Evolutionary conservation across 2,888 invertebrate genomes (phyloP), one percentile per base, ranked within the genome.

Genomic region (Allygus modestus): DNA sequence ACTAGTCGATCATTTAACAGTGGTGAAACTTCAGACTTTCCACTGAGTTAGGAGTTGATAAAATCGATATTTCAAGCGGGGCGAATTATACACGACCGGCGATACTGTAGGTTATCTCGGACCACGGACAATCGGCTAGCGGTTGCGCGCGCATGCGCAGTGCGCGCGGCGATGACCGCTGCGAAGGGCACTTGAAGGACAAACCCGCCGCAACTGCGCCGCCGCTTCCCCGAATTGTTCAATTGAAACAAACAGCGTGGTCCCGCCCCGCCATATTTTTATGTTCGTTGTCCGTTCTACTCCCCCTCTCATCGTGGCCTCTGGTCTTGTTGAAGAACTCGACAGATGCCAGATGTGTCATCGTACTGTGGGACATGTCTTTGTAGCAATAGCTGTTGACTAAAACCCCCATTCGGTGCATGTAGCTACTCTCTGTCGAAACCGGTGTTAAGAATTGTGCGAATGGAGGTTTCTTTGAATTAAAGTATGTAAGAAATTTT

Each of bases 261-360:
- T 46, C 37, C n/a, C 73, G 73, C 2, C 37, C 73, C 77, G 77
- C 77, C 77, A 77, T 77, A 77, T 77, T 77, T 77, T 77, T 77
- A 77, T 77, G 73, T 43, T 37, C 73, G 15, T 71, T 71, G 71
- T 17, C 71, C 71, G n/a, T 23, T 71, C 15, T 43, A 23, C 77
- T 23, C 77, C 26, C 28, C 1, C 73, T 69, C 23, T 23, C 20
- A 15, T 17, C 12, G 17, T 15, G 46, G 37, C 37, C 37, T 37
- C 4, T 37, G 37, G 11, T 37, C 37, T 37, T 37, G 37, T 37
- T 37, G 11, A 37, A 37, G 37, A 37, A 37, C n/a, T n/a, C n/a
- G n/a, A n/a, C 37, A 37, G 37, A 46, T 46, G 46, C 17, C 46
- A 46, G 37, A 37, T 37, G 46, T 46, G 46, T 46, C 46, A 15